Conservation (phyloP, 1,140 invertebrate genomes). For the Chironomus tepperi region DNA sequence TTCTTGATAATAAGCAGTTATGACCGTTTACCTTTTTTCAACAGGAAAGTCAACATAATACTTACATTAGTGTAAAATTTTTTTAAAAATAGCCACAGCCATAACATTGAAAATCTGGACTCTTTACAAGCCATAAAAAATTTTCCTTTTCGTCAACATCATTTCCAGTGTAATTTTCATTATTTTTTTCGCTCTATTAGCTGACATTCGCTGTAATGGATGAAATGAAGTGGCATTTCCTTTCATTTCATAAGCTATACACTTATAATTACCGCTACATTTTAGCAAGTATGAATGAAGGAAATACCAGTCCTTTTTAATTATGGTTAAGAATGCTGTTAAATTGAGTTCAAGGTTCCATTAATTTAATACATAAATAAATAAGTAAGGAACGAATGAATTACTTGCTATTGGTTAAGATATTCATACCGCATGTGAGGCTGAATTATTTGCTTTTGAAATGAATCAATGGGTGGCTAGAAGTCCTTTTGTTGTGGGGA, state of each 20-base stretch:
- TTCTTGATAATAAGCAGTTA: no score
- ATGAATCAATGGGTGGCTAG: no score
- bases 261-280: conserved; percentile 1
- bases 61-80: no score
- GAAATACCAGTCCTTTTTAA: conserved; percentile 1
- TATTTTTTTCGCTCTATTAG: background rate
- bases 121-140: no score
- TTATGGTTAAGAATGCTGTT: conserved; percentile 8
- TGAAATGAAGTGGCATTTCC: conserved; percentile 7
- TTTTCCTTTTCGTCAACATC: background rate
- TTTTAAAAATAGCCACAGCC: background rate
- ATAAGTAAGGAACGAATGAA: no score
- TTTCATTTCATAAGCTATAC: background rate
- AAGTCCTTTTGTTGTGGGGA: no score
- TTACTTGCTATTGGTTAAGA: no score
- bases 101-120: background rate
- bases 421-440: no score
- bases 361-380: background rate
- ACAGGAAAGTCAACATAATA: no score
- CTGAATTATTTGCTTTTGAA: no score
- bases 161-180: background rate
- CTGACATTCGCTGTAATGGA: background rate
- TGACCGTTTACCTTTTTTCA: no score
- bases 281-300: background rate
- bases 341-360: background rate